Evolutionary conservation across 2,113 vertebrate genomes (phyloP), one percentile per base, ranked within the genome.

Genomic region (Anguilla japonica): DNA sequence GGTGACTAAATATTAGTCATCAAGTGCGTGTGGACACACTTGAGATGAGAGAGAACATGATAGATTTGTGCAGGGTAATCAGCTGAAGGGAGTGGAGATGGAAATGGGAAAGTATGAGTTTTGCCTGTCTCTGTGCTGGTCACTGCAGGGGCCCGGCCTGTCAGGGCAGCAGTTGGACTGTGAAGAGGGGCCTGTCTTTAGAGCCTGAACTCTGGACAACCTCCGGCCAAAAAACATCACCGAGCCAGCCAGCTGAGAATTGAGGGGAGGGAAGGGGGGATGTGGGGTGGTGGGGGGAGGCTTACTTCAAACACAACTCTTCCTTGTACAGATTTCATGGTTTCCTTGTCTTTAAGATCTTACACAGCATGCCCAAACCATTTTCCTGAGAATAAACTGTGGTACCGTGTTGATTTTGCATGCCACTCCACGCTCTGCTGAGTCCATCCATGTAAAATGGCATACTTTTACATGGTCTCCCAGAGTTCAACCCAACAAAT

Each of bases 151-250:
- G 89, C 92, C 90, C 89, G 14, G 71, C 20, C 88, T 86, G 91
- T 88, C 78, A 46, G 87, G 88, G 90, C 91, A 91, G 92, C 91
- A 91, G 92, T 92, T 92, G 90, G 91, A 90, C 90, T 91, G 87
- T 89, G 84, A 89, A 86, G 87, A 91, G 86, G 85, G 89, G 91
- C 88, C 79, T 87, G 92, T 94, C 91, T 90, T 93, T 92, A 92
- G 92, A 93, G 86, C 91, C 92, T 96, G 94, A 95, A 95, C 95
- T 95, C 93, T 94, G 71, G 71, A 87, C 94, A 94, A 94, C 94
- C 95, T 92, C 93, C 92, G 86, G 87, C 89, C 78, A 89, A 84
- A 91, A 91, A 93, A 89, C 90, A 89, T 89, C 90, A 85, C 90
- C 79, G 88, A 93, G 89, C 89, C 91, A 91, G 93, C 93, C 93